Conservation (phyloP, 1,140 invertebrate species). For the Atta colombica region DNA sequence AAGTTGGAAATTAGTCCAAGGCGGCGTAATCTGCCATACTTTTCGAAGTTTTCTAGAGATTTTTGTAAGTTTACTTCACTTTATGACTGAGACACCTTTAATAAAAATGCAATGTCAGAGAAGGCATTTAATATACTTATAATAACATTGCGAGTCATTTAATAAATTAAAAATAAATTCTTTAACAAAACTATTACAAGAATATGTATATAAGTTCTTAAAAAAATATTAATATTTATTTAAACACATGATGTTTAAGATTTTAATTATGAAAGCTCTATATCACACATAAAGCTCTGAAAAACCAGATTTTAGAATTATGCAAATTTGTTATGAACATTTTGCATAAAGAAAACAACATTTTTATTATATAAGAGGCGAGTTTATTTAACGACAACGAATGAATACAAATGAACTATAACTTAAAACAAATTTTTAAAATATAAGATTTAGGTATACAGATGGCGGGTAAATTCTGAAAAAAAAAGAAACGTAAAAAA, state of each 20-base stretch:
- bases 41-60: conserved; percentile 52
- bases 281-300: background rate
- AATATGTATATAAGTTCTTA: background rate
- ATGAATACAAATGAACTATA: background rate
- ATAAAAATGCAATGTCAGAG: conserved; percentile 26
- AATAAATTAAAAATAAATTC: background rate
- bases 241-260: background rate
- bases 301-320: conserved; percentile 9
- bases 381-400: background rate
- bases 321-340: background rate
- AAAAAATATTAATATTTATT: conserved; percentile 3
- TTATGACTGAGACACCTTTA: conserved; percentile 11
- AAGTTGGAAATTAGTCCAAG: conserved; percentile 73
- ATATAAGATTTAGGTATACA: background rate
- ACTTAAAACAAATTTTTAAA: background rate
- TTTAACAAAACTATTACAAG: background rate
- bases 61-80: conserved; percentile 42
- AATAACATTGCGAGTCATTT: background rate
- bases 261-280: background rate
- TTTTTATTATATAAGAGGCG: background rate
- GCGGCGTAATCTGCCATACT: conserved; percentile 40
- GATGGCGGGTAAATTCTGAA: background rate
- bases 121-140: conserved; percentile 29
- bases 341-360: background rate
- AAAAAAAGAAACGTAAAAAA: conserved; percentile 52